Conservation (phyloP, 2,113 vertebrate genomes). For the Chionodraco myersi region DNA sequence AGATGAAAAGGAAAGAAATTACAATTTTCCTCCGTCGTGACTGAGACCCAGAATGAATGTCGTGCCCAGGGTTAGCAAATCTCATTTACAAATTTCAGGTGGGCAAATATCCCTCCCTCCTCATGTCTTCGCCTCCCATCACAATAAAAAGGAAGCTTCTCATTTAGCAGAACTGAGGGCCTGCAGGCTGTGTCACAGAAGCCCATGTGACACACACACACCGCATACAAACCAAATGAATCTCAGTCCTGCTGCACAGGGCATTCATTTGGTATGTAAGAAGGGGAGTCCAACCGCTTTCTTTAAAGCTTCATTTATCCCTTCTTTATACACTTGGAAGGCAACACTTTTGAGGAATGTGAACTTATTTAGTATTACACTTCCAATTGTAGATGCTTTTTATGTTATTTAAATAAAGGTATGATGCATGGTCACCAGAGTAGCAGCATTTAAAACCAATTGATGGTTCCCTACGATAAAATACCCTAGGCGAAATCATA, state of each 20-base stretch:
- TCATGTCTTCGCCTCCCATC: slow-evolving; percentile 26
- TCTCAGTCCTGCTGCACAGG: not conserved
- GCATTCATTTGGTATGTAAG: slow-evolving; percentile 1
- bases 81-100: slow-evolving; percentile 69
- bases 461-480: not conserved
- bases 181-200: slow-evolving; percentile 32
- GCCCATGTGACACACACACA: slow-evolving; percentile 8
- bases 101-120: slow-evolving; percentile 44
- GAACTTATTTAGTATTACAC: not conserved
- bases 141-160: slow-evolving; percentile 41
- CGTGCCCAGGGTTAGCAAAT: slow-evolving; percentile 65
- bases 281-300: not conserved
- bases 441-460: not conserved
- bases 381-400: not conserved
- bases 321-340: slow-evolving; percentile 1
- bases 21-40: slow-evolving; percentile 26
- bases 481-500: not conserved
- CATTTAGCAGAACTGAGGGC: slow-evolving; percentile 45
- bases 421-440: not conserved
- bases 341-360: not conserved
- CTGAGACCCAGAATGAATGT: slow-evolving; percentile 36
- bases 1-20: slow-evolving; percentile 35
- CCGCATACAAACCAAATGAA: slow-evolving; percentile 1
- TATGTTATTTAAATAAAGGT: not conserved
- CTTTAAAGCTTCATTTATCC: not conserved